These are phyloP conservation scores for Catharus ustulatus DNA, from an alignment of 2,797 vertebrate species.

Conservation along the genomic window DNA sequence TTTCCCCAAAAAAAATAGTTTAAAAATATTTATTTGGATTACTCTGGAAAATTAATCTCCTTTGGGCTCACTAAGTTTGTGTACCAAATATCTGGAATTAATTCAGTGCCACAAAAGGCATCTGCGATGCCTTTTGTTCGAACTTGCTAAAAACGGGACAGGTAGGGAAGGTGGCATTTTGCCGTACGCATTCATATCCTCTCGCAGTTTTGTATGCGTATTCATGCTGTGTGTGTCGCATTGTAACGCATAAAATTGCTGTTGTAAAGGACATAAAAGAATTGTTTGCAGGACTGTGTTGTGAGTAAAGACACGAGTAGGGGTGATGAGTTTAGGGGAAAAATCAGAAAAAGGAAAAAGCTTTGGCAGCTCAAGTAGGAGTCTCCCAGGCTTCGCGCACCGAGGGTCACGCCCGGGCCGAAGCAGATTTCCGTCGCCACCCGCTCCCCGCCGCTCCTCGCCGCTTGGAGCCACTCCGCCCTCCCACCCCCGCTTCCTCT, in stretches of 20 bases:
- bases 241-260: neutral
- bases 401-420: neutral
- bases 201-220: neutral
- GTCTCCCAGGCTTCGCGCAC: neutral
- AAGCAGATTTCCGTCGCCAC: neutral
- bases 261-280: neutral
- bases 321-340: neutral
- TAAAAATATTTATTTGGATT: conserved; percentile 82
- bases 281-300: neutral
- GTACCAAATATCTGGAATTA: conserved; percentile 70
- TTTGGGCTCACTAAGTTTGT: conserved; percentile 73
- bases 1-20: conserved; percentile 54
- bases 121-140: neutral
- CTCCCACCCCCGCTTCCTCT: neutral
- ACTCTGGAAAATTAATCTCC: conserved; percentile 77
- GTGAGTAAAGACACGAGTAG: neutral
- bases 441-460: too few species aligned
- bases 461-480: neutral
- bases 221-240: neutral
- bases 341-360: neutral
- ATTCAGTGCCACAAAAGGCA: conserved; percentile 23
- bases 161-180: neutral
- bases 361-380: neutral
- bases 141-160: neutral
- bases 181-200: neutral